Conservation (phyloP, 2,113 vertebrate species). For the Cynopterus brachyotis region DNA sequence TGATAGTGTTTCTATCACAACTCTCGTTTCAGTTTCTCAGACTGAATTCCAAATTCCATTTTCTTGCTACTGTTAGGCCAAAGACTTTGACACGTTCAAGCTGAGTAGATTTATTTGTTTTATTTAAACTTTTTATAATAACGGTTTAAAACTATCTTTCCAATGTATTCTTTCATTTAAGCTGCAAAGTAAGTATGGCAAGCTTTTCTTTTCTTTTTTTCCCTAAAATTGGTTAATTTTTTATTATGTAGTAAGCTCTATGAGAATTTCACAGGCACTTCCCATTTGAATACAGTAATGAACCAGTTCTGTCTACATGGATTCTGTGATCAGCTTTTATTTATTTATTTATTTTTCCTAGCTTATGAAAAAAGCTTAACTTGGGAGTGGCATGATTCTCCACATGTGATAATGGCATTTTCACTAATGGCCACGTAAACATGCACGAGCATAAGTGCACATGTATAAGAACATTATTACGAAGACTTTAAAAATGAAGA, state of each 20-base stretch:
- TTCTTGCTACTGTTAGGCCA: not conserved
- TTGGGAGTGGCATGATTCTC: not conserved
- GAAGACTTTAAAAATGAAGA: conserved; percentile 6
- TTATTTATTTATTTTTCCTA: not conserved
- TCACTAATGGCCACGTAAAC: not conserved
- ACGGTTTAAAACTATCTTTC: conserved; percentile 1
- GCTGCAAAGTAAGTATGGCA: not conserved
- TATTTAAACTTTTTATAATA: not conserved
- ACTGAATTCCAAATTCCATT: not conserved
- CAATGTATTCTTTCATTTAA: not conserved
- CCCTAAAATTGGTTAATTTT: too few relatives aligned
- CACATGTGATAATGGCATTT: not conserved
- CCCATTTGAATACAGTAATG: too few relatives aligned
- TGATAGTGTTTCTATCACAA: not conserved
- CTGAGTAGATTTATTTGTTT: not conserved
- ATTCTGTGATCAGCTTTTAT: too few relatives aligned
- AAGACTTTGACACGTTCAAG: not conserved
- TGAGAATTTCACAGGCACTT: too few relatives aligned
- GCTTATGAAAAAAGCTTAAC: conserved; percentile 1
- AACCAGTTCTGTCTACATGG: too few relatives aligned
- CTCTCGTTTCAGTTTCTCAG: conserved; percentile 16
- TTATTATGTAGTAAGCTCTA: too few relatives aligned
- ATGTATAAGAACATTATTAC: not conserved
- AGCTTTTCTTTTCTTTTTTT: too few relatives aligned
- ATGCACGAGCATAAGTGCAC: not conserved